Conservation (phyloP, 2,888 invertebrate genomes). For the Epistrophella euchroma region DNA sequence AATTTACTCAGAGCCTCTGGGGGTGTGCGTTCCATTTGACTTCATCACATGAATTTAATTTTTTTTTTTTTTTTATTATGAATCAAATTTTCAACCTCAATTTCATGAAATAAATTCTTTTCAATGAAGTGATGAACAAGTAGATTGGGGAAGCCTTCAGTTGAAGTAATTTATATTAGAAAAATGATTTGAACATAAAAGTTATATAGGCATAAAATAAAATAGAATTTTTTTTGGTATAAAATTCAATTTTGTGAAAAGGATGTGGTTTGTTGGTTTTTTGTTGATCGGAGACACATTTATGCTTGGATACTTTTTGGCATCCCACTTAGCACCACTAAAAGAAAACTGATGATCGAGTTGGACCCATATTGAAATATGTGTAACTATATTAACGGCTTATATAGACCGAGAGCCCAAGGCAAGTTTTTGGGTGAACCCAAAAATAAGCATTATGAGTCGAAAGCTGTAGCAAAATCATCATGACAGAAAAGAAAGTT, state of each 20-base stretch:
- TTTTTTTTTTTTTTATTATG: constrained; percentile 48
- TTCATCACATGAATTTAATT: constrained; percentile 69
- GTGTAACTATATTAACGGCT: no score
- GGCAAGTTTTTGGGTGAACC: no score
- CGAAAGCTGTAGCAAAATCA: no score
- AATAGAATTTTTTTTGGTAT: neutral
- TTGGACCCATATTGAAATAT: no score
- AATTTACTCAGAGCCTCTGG: constrained; percentile 63
- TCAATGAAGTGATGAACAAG: constrained; percentile 23
- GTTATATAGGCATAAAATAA: neutral
- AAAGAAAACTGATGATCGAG: no score
- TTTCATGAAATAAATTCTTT: constrained; percentile 60
- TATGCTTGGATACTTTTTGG: constrained; percentile 14
- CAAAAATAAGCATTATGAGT: no score
- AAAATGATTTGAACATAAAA: neutral
- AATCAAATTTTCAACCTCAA: constrained; percentile 69
- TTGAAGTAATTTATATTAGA: constrained; percentile 15
- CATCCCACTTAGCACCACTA: no score
- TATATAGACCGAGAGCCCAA: no score
- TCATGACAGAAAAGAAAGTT: no score
- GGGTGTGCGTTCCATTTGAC: constrained; percentile 64
- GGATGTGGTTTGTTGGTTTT: neutral
- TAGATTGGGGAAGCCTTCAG: neutral
- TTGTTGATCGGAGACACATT: neutral
- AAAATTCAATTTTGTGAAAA: neutral